Evolutionary conservation across 2,113 vertebrate genomes (phyloP).

Genomic region (Rafetus swinhoei): DNA sequence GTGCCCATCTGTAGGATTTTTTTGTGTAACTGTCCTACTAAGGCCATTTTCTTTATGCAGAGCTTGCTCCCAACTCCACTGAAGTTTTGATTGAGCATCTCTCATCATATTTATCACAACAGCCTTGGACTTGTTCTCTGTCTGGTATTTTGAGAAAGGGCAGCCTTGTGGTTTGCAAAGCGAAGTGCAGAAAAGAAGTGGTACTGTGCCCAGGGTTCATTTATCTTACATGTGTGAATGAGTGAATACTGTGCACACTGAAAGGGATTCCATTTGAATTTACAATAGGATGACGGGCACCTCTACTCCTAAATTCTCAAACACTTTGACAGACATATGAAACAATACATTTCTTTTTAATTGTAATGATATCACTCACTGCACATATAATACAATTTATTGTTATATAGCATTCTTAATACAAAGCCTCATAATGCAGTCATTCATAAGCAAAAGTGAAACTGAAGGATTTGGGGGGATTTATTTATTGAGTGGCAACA

Average conservation of each 20-base stretch:
- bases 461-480: not conserved
- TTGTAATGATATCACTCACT: conserved; percentile 38
- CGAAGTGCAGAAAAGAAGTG: conserved; percentile 1
- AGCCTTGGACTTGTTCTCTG: conserved; percentile 14
- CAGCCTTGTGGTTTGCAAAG: conserved; percentile 24
- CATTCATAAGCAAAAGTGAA: conserved; percentile 43
- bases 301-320: conserved; percentile 51
- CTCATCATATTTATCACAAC: conserved; percentile 21
- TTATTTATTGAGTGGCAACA: not conserved
- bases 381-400: conserved; percentile 57
- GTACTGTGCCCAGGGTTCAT: conserved; percentile 52
- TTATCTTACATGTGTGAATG: conserved; percentile 59
- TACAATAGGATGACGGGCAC: conserved; percentile 48
- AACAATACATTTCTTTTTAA: conserved; percentile 63
- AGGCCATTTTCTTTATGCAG: not conserved
- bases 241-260: conserved; percentile 49
- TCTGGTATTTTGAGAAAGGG: not conserved
- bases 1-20: not conserved
- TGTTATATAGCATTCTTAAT: conserved; percentile 63
- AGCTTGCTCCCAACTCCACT: not conserved
- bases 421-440: conserved; percentile 34
- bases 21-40: conserved; percentile 13
- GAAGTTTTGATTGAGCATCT: conserved; percentile 3
- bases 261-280: conserved; percentile 64
- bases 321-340: conserved; percentile 29